Evolutionary conservation across 1,140 invertebrate genomes (phyloP).

Genomic region (Aphaenogaster floridana): DNA sequence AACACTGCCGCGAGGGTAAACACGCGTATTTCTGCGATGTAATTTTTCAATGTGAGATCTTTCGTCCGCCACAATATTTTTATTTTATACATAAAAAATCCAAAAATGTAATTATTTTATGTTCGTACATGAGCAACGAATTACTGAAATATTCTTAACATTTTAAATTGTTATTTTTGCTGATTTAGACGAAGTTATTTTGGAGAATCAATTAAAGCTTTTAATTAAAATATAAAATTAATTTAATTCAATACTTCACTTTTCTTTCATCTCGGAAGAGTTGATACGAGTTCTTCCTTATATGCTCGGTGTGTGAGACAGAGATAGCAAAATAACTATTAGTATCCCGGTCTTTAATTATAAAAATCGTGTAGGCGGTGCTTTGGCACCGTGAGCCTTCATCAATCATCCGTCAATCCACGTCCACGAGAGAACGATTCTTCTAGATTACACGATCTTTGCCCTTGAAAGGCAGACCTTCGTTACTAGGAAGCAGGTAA

Average conservation of each 20-base stretch:
- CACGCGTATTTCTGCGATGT: background rate
- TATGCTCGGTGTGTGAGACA: background rate
- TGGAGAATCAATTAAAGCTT: conserved; percentile 43
- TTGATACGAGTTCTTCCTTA: conserved; percentile 31
- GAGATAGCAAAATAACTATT: conserved; percentile 66
- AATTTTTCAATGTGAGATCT: background rate
- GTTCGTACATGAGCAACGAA: background rate
- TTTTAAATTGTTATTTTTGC: background rate
- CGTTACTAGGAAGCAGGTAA: conserved; percentile 61
- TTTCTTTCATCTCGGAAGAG: conserved; percentile 13
- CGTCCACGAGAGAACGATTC: conserved; percentile 39
- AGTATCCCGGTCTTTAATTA: conserved; percentile 71
- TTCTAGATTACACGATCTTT: conserved; percentile 65
- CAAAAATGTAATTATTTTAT: background rate
- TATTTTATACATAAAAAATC: background rate
- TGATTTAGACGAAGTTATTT: background rate
- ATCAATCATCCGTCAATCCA: conserved; percentile 74
- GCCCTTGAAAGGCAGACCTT: conserved; percentile 55
- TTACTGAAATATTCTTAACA: background rate
- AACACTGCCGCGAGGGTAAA: conserved; percentile 68
- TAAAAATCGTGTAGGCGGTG: conserved; percentile 72
- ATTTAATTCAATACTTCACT: conserved; percentile 49
- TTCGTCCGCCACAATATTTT: background rate
- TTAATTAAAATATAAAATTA: conserved; percentile 53
- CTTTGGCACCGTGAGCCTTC: conserved; percentile 69